These are phyloP conservation scores for Neocrepidodera transversa DNA, from an alignment of 2,888 invertebrate genomes.

Conservation along the genomic window DNA sequence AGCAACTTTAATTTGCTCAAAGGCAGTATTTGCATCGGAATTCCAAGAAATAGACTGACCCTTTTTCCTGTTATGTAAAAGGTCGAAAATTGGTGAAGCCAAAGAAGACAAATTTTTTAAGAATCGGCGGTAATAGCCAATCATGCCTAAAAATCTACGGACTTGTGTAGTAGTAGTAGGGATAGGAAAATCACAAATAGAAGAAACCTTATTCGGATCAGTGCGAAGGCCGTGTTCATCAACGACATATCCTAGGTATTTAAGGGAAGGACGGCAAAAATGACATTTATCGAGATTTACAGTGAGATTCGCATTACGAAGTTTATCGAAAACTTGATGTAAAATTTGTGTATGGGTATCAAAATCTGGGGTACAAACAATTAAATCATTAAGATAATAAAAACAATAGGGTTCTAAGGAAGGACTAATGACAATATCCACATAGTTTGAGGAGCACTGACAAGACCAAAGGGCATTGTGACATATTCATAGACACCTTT, in stretches of 20 bases:
- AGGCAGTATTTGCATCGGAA: slow-evolving; percentile 28
- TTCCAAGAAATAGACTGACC: slow-evolving; percentile 35
- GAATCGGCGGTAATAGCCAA: slow-evolving; percentile 26
- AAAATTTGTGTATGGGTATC: slow-evolving; percentile 14
- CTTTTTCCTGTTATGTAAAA: not conserved
- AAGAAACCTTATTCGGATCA: slow-evolving; percentile 18
- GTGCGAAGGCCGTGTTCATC: slow-evolving; percentile 20
- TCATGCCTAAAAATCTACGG: slow-evolving; percentile 24
- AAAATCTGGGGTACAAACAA: slow-evolving; percentile 18
- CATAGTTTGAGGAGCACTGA: no score
- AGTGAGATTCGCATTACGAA: not conserved
- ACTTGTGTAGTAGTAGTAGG: slow-evolving; percentile 28
- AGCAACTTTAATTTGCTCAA: no score
- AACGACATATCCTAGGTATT: slow-evolving; percentile 13
- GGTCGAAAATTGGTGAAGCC: slow-evolving; percentile 27
- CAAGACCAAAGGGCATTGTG: no score
- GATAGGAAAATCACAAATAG: slow-evolving; percentile 4
- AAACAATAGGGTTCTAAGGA: no score
- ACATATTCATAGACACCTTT: not conserved
- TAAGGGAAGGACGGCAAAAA: slow-evolving; percentile 18
- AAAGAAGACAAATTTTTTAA: slow-evolving; percentile 20
- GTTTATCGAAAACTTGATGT: not conserved
- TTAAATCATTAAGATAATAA: no score
- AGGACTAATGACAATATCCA: no score
- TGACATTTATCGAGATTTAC: slow-evolving; percentile 9